These are phyloP conservation scores for Melipona bicolor DNA, from an alignment of 2,888 invertebrate genomes.

Conservation along the genomic window DNA sequence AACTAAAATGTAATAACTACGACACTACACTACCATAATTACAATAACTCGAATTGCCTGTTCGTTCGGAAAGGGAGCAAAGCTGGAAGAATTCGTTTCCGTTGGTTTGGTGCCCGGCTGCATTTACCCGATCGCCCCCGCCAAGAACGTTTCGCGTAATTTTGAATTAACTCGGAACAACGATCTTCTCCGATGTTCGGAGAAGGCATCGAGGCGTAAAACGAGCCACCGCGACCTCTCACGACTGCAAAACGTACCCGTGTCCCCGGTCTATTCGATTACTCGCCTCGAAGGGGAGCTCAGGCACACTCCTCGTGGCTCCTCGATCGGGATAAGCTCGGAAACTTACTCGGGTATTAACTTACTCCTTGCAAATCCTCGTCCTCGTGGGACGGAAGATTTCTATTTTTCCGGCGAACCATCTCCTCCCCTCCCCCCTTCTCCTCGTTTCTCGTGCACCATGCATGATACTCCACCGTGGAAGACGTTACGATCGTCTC, in stretches of 20 bases:
- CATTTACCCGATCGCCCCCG: neutral
- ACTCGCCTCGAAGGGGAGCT: slow-evolving; percentile 2
- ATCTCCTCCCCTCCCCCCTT: no score
- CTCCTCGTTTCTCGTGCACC: no score
- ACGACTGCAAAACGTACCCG: slow-evolving; percentile 34
- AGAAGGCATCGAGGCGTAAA: slow-evolving; percentile 60
- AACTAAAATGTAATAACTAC: no score
- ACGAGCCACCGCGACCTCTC: slow-evolving; percentile 58
- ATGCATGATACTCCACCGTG: no score
- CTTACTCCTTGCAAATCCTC: neutral
- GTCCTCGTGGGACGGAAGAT: no score
- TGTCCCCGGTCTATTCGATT: slow-evolving; percentile 58
- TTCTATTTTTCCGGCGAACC: neutral
- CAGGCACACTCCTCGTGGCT: neutral
- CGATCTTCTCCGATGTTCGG: slow-evolving; percentile 41
- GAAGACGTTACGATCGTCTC: neutral
- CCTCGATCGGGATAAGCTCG: slow-evolving; percentile 13
- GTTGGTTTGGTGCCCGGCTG: neutral
- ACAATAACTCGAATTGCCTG: neutral
- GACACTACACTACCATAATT: no score
- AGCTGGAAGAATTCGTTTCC: no score
- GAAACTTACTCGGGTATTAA: slow-evolving; percentile 27
- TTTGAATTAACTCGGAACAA: slow-evolving; percentile 51
- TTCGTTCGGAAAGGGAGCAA: neutral
- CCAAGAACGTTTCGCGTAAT: slow-evolving; percentile 20